These are phyloP conservation scores for Pelagia noctiluca DNA, from an alignment of 30 jellyfish, hydroid and myxozoan genomes.

Conservation along the genomic window DNA sequence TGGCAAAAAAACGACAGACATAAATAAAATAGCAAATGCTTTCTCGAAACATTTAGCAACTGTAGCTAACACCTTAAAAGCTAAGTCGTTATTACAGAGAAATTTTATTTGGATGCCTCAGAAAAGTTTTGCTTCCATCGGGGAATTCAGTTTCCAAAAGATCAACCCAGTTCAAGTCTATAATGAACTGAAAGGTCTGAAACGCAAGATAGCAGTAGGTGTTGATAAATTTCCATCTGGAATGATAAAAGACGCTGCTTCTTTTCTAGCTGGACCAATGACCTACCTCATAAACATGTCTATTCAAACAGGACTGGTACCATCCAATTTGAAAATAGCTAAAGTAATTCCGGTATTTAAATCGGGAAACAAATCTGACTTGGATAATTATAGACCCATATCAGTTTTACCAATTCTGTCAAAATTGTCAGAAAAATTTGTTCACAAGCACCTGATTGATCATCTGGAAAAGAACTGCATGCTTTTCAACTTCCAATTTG, in stretches of 20 bases:
- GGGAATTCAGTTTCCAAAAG: constrained; percentile 51
- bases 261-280: constrained; percentile 44
- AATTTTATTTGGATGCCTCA: constrained; percentile 49
- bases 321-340: constrained; percentile 75
- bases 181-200: constrained; percentile 39
- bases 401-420: constrained; percentile 68
- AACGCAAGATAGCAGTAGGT: constrained; percentile 60
- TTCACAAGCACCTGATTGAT: constrained; percentile 74
- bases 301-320: constrained; percentile 44
- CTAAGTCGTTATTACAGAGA: constrained; percentile 1
- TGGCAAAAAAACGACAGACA: constrained; percentile 49
- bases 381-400: constrained; percentile 69
- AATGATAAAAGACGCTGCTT: constrained; percentile 62
- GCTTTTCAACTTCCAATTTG: constrained; percentile 64
- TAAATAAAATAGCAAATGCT: constrained; percentile 17
- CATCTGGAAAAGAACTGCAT: constrained; percentile 61
- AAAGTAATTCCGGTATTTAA: constrained; percentile 66
- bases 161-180: constrained; percentile 41
- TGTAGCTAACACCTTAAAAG: constrained; percentile 29
- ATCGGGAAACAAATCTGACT: constrained; percentile 53
- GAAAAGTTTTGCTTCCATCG: constrained; percentile 22
- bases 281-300: constrained; percentile 29
- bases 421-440: constrained; percentile 61
- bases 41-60: constrained; percentile 30
- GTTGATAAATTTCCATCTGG: constrained; percentile 61